phyloP scores from a whole-genome alignment of 2,113 vertebrate species.

The Deroptyus accipitrinus region DNA sequence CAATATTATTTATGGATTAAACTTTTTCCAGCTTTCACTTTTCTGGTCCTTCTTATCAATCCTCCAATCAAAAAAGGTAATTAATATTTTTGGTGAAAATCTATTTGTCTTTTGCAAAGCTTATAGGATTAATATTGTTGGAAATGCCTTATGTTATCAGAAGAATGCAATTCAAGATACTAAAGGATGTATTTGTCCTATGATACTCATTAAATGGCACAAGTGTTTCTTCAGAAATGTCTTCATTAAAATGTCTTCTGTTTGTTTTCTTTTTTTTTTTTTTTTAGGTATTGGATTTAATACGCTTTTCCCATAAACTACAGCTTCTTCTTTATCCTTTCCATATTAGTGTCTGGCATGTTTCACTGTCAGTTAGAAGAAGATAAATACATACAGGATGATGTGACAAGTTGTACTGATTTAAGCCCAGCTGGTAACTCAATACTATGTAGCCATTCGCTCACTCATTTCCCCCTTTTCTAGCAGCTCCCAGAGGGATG shows the following conservation, averaged over 20 bases:
- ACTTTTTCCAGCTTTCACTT: not conserved
- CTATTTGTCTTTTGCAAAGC: not conserved
- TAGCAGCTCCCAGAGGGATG: too few species aligned
- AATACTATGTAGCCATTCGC: too few species aligned
- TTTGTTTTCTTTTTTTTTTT: not conserved
- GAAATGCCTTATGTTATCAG: not conserved
- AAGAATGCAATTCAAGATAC: not conserved
- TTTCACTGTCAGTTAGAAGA: not conserved
- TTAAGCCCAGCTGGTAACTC: too few species aligned
- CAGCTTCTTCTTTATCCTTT: not conserved
- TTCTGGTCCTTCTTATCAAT: not conserved
- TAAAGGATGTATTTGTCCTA: not conserved
- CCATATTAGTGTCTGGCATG: not conserved
- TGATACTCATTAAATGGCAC: not conserved
- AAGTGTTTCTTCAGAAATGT: not conserved
- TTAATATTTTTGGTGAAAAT: fast-evolving
- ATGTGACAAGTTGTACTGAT: not conserved
- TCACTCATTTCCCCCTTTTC: too few species aligned
- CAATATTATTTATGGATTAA: not conserved
- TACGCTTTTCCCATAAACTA: not conserved
- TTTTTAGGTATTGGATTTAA: not conserved
- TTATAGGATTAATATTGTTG: not conserved
- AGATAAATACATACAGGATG: not conserved
- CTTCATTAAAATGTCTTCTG: not conserved
- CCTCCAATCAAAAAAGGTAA: not conserved